Evolutionary conservation across 2,113 vertebrate species (phyloP).

Genomic region (Leucoraja erinaceus): DNA sequence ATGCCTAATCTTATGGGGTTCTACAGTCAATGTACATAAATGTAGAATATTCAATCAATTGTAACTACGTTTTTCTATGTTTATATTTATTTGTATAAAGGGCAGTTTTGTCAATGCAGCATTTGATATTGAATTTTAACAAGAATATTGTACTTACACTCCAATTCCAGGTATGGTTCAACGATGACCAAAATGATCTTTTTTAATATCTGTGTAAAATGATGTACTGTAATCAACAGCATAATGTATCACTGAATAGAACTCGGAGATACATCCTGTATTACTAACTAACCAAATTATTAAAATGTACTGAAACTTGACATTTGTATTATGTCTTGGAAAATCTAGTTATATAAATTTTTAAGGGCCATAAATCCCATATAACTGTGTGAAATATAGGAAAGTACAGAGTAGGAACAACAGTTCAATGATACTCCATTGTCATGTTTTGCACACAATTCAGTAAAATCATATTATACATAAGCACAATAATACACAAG

Average conservation of each 20-base stretch:
- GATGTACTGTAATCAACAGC: background rate
- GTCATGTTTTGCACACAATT: too few relatives aligned
- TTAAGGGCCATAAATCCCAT: background rate
- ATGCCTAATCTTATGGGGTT: background rate
- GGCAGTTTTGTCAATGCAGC: background rate
- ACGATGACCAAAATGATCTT: background rate
- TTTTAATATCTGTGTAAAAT: background rate
- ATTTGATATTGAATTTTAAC: background rate
- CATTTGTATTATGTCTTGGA: background rate
- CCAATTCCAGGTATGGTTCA: background rate
- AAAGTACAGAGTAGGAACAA: too few relatives aligned
- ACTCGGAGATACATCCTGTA: background rate
- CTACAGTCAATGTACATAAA: background rate
- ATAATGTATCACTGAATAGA: background rate
- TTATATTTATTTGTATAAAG: constrained; percentile 29
- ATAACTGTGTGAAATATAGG: too few relatives aligned
- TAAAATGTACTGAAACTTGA: constrained; percentile 20
- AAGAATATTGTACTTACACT: background rate
- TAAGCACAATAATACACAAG: too few relatives aligned
- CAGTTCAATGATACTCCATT: too few relatives aligned
- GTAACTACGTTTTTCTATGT: background rate
- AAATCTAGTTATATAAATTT: background rate
- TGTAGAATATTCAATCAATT: background rate
- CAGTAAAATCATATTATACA: too few relatives aligned
- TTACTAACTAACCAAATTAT: background rate